Base-by-base conservation (phyloP, 2,888 invertebrate species). In the Netelia inedita region DNA sequence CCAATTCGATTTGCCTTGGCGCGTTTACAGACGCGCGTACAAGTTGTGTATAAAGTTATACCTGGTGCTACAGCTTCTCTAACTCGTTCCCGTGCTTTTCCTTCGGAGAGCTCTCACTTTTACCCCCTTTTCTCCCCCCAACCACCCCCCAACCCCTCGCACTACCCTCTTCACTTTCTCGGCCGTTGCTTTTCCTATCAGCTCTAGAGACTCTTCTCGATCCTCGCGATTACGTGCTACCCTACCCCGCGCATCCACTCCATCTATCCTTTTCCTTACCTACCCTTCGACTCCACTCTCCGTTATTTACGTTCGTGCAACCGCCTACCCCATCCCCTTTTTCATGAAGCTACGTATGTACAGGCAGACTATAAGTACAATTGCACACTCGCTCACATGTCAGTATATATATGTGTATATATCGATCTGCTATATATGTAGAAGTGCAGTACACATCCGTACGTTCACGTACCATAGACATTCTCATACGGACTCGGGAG, bases 1-100 rank as follows among this genome's bases (percentile, higher is more conserved):
- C 87, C 88, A 88, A 88, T 88, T 88, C 88, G 88, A 88, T 88
- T 88, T 88, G 87, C 88, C 88, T 87, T 87, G 85, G 79, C 85
- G 82, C 87, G 83, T 87, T 86, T 87, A 86, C 87, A 86, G 82
- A 85, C 79, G 82, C 82, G 82, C 82, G 82, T 85, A 82, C 82
- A 82, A 85, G 79, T 85, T 82, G 28, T 75, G 55, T 85, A 85
- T 82, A 85, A 86, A 85, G 84, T 86, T 85, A 85, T 80, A 84
- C 82, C 82, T 14, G 23, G 41, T 66, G 74, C 83, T 68, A 57
- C 68, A 69, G 19, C 28, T 23, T 46, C 63, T 43, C 68, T 43
- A 75, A 81, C 76, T 84, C 84, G 72, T 73, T 84, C 80, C 72
- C 16, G 35, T 21, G 59, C 59, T 63, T 74, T 74, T 74, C 14